phyloP scores from a whole-genome alignment of 2,113 vertebrate genomes.

The Hystrix brachyura region DNA sequence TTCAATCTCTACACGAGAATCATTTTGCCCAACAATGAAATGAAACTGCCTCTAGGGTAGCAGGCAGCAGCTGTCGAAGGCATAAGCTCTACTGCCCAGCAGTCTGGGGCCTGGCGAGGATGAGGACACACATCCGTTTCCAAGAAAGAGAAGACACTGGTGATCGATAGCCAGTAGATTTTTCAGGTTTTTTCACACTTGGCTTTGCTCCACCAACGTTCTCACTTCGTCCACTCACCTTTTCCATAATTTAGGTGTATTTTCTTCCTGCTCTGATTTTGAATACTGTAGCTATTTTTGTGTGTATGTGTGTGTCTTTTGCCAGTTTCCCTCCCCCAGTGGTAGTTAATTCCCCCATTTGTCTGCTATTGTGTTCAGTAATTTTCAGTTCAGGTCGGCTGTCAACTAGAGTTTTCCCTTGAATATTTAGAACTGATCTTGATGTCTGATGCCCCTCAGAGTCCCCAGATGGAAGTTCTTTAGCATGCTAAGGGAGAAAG shows the following conservation, averaged over 20 bases:
- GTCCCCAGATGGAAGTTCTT: background rate
- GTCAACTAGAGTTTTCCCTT: conserved; percentile 46
- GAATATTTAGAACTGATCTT: conserved; percentile 45
- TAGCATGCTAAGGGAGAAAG: background rate
- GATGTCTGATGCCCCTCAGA: conserved; percentile 6
- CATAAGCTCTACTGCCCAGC: background rate
- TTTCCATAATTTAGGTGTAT: background rate
- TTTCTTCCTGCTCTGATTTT: background rate
- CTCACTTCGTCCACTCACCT: background rate
- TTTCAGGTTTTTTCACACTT: background rate
- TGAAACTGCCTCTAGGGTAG: conserved; percentile 54
- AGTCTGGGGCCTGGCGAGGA: conserved; percentile 25
- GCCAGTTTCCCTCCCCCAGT: background rate
- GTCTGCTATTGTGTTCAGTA: conserved; percentile 16
- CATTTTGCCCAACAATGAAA: conserved; percentile 67
- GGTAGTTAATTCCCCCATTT: conserved; percentile 34
- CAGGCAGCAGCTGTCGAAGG: conserved; percentile 62
- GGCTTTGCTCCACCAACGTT: fast-evolving
- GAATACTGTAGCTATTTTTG: background rate
- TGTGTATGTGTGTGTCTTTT: background rate
- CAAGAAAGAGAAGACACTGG: background rate
- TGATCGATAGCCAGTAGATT: background rate
- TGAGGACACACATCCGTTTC: background rate
- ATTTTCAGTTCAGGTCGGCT: conserved; percentile 57
- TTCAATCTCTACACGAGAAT: conserved; percentile 71